phyloP scores from a whole-genome alignment of 1,140 invertebrate genomes.

The Limonius californicus region DNA sequence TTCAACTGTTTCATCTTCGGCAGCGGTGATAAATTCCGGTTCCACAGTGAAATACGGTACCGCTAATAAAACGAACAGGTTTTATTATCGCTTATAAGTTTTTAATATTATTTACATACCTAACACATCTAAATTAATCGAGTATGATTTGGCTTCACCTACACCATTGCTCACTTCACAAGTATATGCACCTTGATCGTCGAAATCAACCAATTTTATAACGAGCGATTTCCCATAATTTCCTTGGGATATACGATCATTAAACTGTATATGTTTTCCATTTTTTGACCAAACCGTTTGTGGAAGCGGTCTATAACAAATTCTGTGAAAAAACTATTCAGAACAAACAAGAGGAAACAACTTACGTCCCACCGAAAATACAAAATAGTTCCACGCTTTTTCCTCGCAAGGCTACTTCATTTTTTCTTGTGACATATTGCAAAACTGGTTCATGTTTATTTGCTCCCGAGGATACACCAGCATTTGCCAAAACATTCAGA shows the following conservation, averaged over 20 bases:
- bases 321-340: not conserved
- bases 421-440: slow-evolving; percentile 83
- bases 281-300: slow-evolving; percentile 84
- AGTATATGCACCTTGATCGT: slow-evolving; percentile 83
- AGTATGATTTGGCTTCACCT: slow-evolving; percentile 76
- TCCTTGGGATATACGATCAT: slow-evolving; percentile 72
- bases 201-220: slow-evolving; percentile 79
- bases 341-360: slow-evolving; percentile 34
- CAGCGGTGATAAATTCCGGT: slow-evolving; percentile 81
- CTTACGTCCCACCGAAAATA: slow-evolving; percentile 86
- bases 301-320: slow-evolving; percentile 60
- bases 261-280: slow-evolving; percentile 61
- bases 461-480: slow-evolving; percentile 68
- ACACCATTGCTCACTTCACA: slow-evolving; percentile 91
- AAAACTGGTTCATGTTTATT: slow-evolving; percentile 72
- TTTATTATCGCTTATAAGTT: slow-evolving; percentile 5
- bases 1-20: slow-evolving; percentile 85
- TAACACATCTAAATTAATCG: slow-evolving; percentile 76
- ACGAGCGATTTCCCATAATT: slow-evolving; percentile 92
- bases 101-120: slow-evolving; percentile 49
- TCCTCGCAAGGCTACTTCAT: slow-evolving; percentile 78
- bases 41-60: slow-evolving; percentile 91
- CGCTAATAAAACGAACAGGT: slow-evolving; percentile 51
- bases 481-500: slow-evolving; percentile 67
- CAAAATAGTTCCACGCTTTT: slow-evolving; percentile 80